Evolutionary conservation across 2,797 vertebrate genomes (phyloP).

Genomic region (Heteromormyrus szaboi): DNA sequence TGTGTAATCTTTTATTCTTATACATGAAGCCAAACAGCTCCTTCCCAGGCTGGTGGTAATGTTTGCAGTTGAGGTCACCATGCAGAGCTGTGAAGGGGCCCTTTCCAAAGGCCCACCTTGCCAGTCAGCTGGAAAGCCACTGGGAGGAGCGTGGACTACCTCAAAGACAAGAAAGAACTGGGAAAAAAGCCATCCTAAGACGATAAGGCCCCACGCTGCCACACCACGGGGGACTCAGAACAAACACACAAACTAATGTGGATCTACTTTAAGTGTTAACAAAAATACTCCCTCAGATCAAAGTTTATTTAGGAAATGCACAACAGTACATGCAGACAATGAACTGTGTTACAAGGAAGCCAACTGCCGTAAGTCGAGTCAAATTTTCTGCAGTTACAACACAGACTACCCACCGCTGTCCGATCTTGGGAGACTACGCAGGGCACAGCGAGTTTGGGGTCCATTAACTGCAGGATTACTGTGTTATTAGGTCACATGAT

Average conservation of each 20-base stretch:
- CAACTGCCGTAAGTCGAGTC: not conserved
- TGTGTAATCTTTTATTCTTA: not conserved
- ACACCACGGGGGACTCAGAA: not conserved
- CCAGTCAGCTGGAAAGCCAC: slow-evolving; percentile 82
- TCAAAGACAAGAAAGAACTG: slow-evolving; percentile 81
- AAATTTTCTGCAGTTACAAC: not conserved
- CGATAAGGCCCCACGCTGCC: slow-evolving; percentile 25
- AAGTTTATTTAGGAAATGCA: not conserved
- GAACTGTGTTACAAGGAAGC: not conserved
- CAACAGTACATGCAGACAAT: not conserved
- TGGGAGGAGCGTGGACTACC: slow-evolving; percentile 74
- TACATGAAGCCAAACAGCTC: not conserved
- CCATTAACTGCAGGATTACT: not conserved
- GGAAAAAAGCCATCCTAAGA: slow-evolving; percentile 74
- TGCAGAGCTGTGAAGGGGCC: not conserved
- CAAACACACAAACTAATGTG: not conserved
- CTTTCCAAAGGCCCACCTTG: slow-evolving; percentile 77
- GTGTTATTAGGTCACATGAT: slow-evolving; percentile 17
- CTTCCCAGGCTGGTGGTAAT: not conserved
- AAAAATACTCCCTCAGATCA: not conserved
- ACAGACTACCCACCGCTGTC: slow-evolving; percentile 12
- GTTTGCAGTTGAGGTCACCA: not conserved
- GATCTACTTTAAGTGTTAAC: not conserved
- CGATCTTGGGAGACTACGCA: slow-evolving; percentile 35
- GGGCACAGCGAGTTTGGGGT: not conserved